phyloP scores from a whole-genome alignment of 1,140 invertebrate genomes.

The Trichonephila clavata region DNA sequence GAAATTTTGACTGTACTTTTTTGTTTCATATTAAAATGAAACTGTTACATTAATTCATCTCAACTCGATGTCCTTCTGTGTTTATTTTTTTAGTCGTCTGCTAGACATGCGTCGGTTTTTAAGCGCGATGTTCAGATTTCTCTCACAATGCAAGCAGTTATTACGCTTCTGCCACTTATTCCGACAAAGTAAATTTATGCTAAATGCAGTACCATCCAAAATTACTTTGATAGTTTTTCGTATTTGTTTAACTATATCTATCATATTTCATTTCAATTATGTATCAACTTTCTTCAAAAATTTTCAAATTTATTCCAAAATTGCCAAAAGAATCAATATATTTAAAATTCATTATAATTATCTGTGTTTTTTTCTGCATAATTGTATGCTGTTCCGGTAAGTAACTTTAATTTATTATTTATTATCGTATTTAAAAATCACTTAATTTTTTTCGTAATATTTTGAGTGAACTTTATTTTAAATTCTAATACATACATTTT shows the following conservation, averaged over 20 bases:
- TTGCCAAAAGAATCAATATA: neutral
- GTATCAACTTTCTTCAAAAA: neutral
- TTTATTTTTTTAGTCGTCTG: slow-evolving; percentile 32
- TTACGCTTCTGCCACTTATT: neutral
- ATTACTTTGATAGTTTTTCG: neutral
- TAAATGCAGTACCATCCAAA: neutral
- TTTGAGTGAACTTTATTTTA: too few relatives aligned
- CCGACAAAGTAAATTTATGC: too few relatives aligned
- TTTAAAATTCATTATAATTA: neutral
- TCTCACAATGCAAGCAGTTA: neutral
- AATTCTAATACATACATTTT: too few relatives aligned
- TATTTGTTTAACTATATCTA: neutral
- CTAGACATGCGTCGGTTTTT: slow-evolving; percentile 38
- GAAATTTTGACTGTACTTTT: neutral
- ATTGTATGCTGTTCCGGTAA: neutral
- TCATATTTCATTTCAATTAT: neutral
- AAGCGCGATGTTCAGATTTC: slow-evolving; percentile 39
- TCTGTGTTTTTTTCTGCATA: neutral
- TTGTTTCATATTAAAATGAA: neutral
- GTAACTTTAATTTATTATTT: neutral
- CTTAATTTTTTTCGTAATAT: too few relatives aligned
- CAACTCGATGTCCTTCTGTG: neutral
- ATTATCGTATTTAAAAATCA: too few relatives aligned
- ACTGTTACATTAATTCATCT: neutral
- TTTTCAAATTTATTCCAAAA: neutral